Evolutionary conservation across 2,888 invertebrate genomes (phyloP).

Genomic region (Philopedon plagiatum): DNA sequence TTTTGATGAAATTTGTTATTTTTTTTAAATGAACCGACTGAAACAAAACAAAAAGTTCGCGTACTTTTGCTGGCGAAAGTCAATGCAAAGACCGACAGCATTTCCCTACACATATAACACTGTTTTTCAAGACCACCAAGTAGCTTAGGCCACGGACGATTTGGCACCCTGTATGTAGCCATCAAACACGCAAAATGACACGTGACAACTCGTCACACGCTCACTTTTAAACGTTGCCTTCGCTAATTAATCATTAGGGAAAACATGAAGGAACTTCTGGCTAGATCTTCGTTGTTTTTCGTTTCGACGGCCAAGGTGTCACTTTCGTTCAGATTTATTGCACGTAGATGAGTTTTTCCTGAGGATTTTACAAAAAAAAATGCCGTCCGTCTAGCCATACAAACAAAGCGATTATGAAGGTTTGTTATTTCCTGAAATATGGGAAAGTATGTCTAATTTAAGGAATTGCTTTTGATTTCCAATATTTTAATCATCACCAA

Average conservation of each 20-base stretch:
- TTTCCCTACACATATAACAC: too few species aligned
- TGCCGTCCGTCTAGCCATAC: too few species aligned
- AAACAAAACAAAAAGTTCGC: too few species aligned
- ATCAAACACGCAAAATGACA: constrained; percentile 59
- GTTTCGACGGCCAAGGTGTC: constrained; percentile 36
- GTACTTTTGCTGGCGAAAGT: too few species aligned
- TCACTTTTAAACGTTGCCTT: constrained; percentile 63
- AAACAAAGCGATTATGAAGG: too few species aligned
- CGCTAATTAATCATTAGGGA: constrained; percentile 66
- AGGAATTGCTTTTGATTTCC: too few species aligned
- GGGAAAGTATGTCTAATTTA: too few species aligned
- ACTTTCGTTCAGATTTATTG: constrained; percentile 45
- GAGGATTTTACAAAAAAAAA: neutral
- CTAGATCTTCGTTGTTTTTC: constrained; percentile 48
- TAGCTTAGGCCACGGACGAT: constrained; percentile 26
- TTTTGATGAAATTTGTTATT: too few species aligned
- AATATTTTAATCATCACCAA: too few species aligned
- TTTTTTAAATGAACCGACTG: too few species aligned
- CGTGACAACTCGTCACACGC: constrained; percentile 66
- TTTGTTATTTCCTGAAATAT: too few species aligned
- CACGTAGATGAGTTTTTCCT: constrained; percentile 34
- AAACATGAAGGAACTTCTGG: constrained; percentile 49
- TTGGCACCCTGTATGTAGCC: constrained; percentile 56
- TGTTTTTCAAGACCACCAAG: constrained; percentile 27
- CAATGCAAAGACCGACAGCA: too few species aligned